Conservation (phyloP, 2,113 vertebrate genomes). For the Odontesthes bonariensis region DNA sequence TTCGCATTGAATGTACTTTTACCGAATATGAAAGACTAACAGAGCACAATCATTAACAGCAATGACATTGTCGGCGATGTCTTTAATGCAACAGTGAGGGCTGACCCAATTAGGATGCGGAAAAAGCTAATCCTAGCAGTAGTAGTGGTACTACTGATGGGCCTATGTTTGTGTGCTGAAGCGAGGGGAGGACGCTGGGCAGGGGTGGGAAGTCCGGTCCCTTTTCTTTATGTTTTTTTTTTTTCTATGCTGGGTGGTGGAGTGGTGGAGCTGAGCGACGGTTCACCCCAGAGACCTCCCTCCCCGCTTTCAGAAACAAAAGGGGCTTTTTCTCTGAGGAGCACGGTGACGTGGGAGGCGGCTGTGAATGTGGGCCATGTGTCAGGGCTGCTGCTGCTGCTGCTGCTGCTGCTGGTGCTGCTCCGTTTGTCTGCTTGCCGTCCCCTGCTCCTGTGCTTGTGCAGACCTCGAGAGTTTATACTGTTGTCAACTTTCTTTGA, state of each 20-base stretch:
- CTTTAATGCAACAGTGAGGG: conserved; percentile 63
- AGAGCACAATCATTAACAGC: conserved; percentile 17
- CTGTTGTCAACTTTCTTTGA: conserved; percentile 16
- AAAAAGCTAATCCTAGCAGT: conserved; percentile 57
- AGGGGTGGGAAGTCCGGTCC: conserved; percentile 65
- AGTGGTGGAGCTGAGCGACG: conserved; percentile 64
- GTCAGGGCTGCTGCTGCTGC: conserved; percentile 70
- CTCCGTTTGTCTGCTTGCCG: conserved; percentile 61
- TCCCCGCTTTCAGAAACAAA: conserved; percentile 72
- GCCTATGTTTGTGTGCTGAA: conserved; percentile 76
- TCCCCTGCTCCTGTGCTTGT: conserved; percentile 36
- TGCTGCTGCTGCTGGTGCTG: conserved; percentile 45
- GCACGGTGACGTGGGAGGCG: conserved; percentile 76
- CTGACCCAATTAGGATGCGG: conserved; percentile 72
- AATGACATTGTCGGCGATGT: conserved; percentile 59
- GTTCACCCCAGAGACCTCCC: conserved; percentile 75
- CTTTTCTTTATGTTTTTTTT: conserved; percentile 36
- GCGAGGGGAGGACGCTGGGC: conserved; percentile 59
- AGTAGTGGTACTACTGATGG: conserved; percentile 59
- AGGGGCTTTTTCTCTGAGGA: conserved; percentile 75
- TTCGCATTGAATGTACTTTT: no score
- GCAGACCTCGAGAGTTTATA: conserved; percentile 30
- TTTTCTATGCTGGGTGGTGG: conserved; percentile 56
- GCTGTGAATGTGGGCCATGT: conserved; percentile 81
- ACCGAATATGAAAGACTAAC: no score